These are phyloP conservation scores for Lasioglossum lativentre DNA, from an alignment of 2,888 invertebrate genomes.

Conservation along the genomic window DNA sequence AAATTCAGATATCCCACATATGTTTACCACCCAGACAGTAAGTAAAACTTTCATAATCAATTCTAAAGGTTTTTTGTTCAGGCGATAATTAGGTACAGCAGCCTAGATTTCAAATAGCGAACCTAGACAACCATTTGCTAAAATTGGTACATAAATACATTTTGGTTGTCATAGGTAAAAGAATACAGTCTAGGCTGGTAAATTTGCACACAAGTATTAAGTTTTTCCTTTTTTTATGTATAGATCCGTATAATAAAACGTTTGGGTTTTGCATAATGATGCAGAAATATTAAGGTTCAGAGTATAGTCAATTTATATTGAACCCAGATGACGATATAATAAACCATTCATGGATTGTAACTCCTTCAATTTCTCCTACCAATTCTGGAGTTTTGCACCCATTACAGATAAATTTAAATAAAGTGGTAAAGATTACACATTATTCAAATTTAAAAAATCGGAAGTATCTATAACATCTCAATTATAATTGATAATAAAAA, in stretches of 20 bases:
- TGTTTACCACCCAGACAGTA: slow-evolving; percentile 47
- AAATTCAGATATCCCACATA: slow-evolving; percentile 1
- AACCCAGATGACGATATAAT: slow-evolving; percentile 31
- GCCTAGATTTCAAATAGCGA: slow-evolving; percentile 78
- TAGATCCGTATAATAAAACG: slow-evolving; percentile 30
- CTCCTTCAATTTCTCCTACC: slow-evolving; percentile 10
- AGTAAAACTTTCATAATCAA: slow-evolving; percentile 36
- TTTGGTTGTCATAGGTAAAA: slow-evolving; percentile 78
- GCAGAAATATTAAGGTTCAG: slow-evolving; percentile 16
- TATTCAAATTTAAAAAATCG: neutral
- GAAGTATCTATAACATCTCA: neutral
- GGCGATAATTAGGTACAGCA: slow-evolving; percentile 65
- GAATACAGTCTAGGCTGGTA: slow-evolving; percentile 77
- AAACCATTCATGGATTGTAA: slow-evolving; percentile 9
- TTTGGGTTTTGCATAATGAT: slow-evolving; percentile 14
- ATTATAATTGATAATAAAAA: neutral
- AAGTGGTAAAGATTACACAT: slow-evolving; percentile 56
- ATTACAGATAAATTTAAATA: slow-evolving; percentile 30
- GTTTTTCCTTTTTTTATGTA: slow-evolving; percentile 3
- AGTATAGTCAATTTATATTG: slow-evolving; percentile 13
- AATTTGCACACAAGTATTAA: slow-evolving; percentile 52
- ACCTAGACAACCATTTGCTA: slow-evolving; percentile 79
- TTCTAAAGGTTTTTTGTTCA: slow-evolving; percentile 37
- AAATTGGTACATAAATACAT: slow-evolving; percentile 61
- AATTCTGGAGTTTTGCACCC: slow-evolving; percentile 12